Conservation (phyloP, 2,888 invertebrate species). For the Trilocha varians region DNA sequence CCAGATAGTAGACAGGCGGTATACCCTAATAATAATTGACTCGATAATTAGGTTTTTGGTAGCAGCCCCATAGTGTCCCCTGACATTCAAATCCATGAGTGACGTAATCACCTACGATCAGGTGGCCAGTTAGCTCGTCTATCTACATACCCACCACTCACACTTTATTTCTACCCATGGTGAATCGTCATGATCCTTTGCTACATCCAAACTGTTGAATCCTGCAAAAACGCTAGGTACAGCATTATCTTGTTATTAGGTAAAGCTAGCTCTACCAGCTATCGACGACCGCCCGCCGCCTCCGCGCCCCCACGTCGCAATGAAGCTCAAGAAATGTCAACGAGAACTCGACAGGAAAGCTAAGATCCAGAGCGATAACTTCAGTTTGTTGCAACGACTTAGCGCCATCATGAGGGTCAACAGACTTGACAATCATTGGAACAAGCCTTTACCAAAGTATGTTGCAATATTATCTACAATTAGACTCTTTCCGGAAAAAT, state of each 20-base stretch:
- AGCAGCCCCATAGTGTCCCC: too few relatives aligned
- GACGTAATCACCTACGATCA: too few relatives aligned
- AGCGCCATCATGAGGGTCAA: conserved; percentile 77
- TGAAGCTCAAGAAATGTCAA: conserved; percentile 80
- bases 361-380: conserved; percentile 79
- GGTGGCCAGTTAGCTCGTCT: too few relatives aligned
- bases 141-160: too few relatives aligned
- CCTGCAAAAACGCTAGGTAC: background rate
- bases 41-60: too few relatives aligned
- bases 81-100: too few relatives aligned
- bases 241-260: conserved; percentile 38
- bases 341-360: conserved; percentile 77
- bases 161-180: too few relatives aligned
- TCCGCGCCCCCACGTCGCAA: conserved; percentile 76
- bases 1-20: too few relatives aligned
- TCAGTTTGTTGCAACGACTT: conserved; percentile 78
- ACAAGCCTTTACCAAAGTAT: conserved; percentile 75
- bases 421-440: conserved; percentile 79
- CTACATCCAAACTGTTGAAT: background rate
- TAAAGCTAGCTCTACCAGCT: conserved; percentile 76
- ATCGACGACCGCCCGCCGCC: conserved; percentile 78
- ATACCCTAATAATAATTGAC: too few relatives aligned
- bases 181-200: too few relatives aligned
- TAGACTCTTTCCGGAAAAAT: conserved; percentile 4
- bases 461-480: conserved; percentile 4